Evolutionary conservation across 1,140 invertebrate species (phyloP).

Genomic region (Lysiphlebus fabarum): DNA sequence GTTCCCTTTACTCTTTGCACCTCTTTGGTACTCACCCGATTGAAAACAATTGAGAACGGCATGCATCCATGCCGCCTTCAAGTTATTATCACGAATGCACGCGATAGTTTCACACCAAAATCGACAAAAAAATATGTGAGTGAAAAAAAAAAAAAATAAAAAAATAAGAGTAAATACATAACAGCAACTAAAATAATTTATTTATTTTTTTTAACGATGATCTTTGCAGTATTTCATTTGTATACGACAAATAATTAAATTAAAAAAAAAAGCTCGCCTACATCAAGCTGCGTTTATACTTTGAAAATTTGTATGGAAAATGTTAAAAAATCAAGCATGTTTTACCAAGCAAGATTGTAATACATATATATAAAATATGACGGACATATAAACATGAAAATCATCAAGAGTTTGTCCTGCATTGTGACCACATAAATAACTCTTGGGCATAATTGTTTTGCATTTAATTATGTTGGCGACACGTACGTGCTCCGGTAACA

Average conservation of each 20-base stretch:
- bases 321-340: too few species aligned
- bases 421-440: slow-evolving; percentile 18
- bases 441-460: slow-evolving; percentile 26
- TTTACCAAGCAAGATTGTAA: too few species aligned
- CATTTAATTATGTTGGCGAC: slow-evolving; percentile 20
- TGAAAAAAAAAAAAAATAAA: neutral
- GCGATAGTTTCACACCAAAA: slow-evolving; percentile 12
- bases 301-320: too few species aligned
- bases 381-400: neutral
- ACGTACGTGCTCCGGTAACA: slow-evolving; percentile 3
- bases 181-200: neutral
- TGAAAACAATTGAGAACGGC: slow-evolving; percentile 5
- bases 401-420: neutral
- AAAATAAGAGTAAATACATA: slow-evolving; percentile 6
- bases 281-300: too few species aligned
- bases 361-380: too few species aligned
- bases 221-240: too few species aligned
- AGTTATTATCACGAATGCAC: slow-evolving; percentile 9
- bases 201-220: too few species aligned
- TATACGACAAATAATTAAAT: too few species aligned
- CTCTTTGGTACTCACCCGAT: too few species aligned
- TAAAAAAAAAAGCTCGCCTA: too few species aligned
- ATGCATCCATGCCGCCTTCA: neutral
- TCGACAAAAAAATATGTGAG: neutral
- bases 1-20: too few species aligned